A percentile compares a stretch with the other conserved stretches of the same genome.
Evolutionary conservation across 2,888 invertebrate genomes (phyloP).

Genomic region (Cheilosia soror): DNA sequence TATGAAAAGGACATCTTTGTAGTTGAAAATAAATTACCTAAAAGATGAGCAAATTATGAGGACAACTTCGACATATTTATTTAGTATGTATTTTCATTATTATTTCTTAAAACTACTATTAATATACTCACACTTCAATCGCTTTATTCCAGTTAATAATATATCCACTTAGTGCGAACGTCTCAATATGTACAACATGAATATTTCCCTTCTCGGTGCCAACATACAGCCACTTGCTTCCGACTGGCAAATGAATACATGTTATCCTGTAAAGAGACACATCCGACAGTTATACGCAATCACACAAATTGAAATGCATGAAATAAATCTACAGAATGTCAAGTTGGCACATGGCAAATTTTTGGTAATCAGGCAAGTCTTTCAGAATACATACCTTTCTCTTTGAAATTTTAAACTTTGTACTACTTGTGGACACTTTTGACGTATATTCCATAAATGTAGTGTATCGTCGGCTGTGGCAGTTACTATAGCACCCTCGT

Average conservation of each 20-base stretch:
- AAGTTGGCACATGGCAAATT: slow-evolving; percentile 18
- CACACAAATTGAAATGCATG: slow-evolving; percentile 14
- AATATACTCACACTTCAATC: slow-evolving; percentile 97
- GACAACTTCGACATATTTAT: no score
- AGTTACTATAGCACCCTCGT: slow-evolving; percentile 98
- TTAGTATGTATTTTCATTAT: no score
- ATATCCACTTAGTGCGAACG: slow-evolving; percentile 98
- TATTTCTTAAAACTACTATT: neutral
- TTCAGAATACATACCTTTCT: slow-evolving; percentile 89
- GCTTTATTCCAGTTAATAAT: slow-evolving; percentile 99
- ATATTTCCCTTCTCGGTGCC: slow-evolving; percentile 99
- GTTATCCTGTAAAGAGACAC: slow-evolving; percentile 89
- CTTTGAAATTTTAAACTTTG: slow-evolving; percentile 99
- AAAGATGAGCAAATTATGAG: no score
- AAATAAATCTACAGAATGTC: slow-evolving; percentile 3
- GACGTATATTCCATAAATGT: slow-evolving; percentile 98
- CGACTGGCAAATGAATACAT: slow-evolving; percentile 96
- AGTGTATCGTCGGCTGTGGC: slow-evolving; percentile 98
- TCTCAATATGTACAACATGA: slow-evolving; percentile 98
- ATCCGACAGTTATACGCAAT: neutral
- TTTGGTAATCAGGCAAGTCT: neutral
- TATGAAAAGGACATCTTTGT: no score
- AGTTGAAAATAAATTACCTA: no score
- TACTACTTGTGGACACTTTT: slow-evolving; percentile 96
- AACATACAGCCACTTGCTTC: slow-evolving; percentile 99